Percentiles rank a stretch among this genome's conserved stretches.
phyloP scores from a whole-genome alignment of 2,797 vertebrate genomes.

The Coracias cyanogaster region DNA sequence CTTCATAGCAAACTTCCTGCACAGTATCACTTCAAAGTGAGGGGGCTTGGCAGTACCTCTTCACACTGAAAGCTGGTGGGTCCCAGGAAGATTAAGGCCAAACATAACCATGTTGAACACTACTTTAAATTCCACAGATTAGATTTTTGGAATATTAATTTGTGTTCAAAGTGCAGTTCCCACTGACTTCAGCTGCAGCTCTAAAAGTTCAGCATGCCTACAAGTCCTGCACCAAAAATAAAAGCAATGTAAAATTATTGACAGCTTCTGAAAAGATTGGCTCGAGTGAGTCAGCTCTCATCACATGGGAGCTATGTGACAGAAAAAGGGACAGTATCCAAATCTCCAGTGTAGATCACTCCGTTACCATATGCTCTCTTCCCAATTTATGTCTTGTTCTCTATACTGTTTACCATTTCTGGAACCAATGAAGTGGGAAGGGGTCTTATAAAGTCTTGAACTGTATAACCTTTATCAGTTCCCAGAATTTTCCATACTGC shows the following conservation, averaged over 20 bases:
- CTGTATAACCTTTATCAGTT: neutral
- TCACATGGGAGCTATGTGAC: slow-evolving; percentile 15
- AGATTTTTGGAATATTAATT: neutral
- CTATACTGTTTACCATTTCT: neutral
- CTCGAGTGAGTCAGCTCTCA: slow-evolving; percentile 1
- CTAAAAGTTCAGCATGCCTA: slow-evolving; percentile 3
- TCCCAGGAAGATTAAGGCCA: neutral
- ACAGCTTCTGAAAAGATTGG: slow-evolving; percentile 41
- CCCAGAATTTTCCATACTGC: neutral
- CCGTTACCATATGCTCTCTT: slow-evolving; percentile 9
- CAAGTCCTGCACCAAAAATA: slow-evolving; percentile 31
- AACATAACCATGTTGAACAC: neutral
- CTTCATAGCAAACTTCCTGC: neutral
- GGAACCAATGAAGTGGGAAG: neutral
- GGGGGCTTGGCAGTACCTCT: neutral
- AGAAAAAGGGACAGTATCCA: slow-evolving; percentile 32
- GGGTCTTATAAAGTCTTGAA: neutral
- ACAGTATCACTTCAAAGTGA: neutral
- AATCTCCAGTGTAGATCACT: neutral
- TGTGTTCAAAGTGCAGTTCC: neutral
- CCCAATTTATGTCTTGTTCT: neutral
- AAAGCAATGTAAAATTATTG: slow-evolving; percentile 29
- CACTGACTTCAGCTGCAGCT: neutral
- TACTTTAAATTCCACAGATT: neutral
- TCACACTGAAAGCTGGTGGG: neutral